A percentile compares a stretch with the other conserved stretches of the same genome.
Evolutionary conservation across 2,888 invertebrate species (phyloP).

Genomic region (Oscheius sp.): DNA sequence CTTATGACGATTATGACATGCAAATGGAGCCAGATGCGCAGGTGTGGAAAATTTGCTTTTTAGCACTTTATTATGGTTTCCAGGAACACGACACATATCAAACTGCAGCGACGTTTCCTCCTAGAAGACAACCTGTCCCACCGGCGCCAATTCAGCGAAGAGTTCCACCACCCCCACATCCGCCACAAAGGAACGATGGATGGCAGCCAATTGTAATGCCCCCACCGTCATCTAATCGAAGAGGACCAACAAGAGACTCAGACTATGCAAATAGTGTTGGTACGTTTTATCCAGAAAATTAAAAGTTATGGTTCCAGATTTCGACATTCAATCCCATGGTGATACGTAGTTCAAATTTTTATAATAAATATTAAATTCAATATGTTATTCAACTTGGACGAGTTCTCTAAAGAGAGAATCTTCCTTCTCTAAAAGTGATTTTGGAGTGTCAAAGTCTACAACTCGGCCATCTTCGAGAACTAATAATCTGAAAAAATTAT

Average conservation of each 20-base stretch:
- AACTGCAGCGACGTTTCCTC: background rate
- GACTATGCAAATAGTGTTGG: conserved; percentile 17
- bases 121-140: background rate
- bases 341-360: background rate
- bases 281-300: background rate
- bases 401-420: conserved; percentile 46
- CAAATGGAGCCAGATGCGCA: conserved; percentile 23
- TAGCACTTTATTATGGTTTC: background rate
- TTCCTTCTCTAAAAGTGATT: conserved; percentile 67
- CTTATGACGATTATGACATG: conserved; percentile 43
- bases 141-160: background rate
- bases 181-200: background rate
- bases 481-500: conserved; percentile 68
- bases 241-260: background rate
- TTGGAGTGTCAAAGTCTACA: conserved; percentile 71
- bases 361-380: conserved; percentile 11
- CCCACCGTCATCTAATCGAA: conserved; percentile 3
- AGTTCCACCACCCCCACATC: background rate
- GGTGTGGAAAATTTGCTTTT: background rate
- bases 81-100: background rate
- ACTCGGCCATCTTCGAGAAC: conserved; percentile 71
- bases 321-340: conserved; percentile 18
- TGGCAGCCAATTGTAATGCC: conserved; percentile 21
- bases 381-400: conserved; percentile 10
- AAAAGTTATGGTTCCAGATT: conserved; percentile 13